Evolutionary conservation across 2,888 invertebrate genomes (phyloP).

Genomic region (Petrolisthes cinctipes): DNA sequence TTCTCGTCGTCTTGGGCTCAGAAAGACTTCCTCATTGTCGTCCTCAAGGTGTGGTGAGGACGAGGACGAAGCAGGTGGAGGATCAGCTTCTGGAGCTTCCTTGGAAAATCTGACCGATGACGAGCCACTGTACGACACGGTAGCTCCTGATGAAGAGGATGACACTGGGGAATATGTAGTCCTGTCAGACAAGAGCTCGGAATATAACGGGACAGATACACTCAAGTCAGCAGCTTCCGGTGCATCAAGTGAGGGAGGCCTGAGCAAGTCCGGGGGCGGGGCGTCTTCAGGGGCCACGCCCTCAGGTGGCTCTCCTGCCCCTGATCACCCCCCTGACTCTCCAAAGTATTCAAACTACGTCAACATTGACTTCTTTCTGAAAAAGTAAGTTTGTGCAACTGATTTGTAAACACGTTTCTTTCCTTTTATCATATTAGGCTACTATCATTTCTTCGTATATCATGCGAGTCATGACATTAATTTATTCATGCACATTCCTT

Average conservation of each 20-base stretch:
- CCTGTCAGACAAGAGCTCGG: constrained; percentile 62
- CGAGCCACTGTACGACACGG: constrained; percentile 74
- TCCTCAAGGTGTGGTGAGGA: constrained; percentile 57
- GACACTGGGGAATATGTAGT: constrained; percentile 54
- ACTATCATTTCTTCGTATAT: too few species aligned
- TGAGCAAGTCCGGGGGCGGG: constrained; percentile 57
- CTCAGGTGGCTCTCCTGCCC: constrained; percentile 56
- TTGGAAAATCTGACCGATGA: constrained; percentile 65
- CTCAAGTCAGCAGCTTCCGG: constrained; percentile 66
- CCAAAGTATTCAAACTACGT: constrained; percentile 81
- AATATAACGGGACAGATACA: constrained; percentile 66
- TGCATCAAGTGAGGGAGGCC: constrained; percentile 55
- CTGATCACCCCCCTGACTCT: constrained; percentile 51
- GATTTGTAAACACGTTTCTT: too few species aligned
- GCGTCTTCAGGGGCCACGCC: constrained; percentile 60
- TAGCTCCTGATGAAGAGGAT: constrained; percentile 71
- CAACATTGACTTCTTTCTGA: constrained; percentile 90
- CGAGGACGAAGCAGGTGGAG: constrained; percentile 52
- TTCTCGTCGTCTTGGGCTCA: constrained; percentile 55
- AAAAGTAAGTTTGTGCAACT: constrained; percentile 53
- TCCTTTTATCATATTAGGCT: too few species aligned
- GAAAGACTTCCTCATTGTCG: constrained; percentile 54
- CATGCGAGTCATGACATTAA: too few species aligned
- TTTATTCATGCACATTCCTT: too few species aligned
- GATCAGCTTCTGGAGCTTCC: constrained; percentile 55